Evolutionary conservation across 2,797 vertebrate genomes (phyloP).

Genomic region (Anomalospiza imberbis): DNA sequence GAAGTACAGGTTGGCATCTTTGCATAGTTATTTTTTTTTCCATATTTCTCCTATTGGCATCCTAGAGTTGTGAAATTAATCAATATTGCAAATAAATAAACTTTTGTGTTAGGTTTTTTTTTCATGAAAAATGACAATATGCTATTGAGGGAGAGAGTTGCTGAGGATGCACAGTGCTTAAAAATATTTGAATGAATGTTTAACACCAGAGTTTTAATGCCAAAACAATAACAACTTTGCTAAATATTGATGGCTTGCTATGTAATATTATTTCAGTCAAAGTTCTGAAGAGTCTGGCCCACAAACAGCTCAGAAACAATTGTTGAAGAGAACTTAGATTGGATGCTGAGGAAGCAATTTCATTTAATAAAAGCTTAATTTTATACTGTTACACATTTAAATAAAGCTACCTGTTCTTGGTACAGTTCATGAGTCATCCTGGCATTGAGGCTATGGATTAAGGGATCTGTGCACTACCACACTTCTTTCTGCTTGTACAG

Average conservation of each 20-base stretch:
- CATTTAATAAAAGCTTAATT: neutral
- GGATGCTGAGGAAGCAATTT: neutral
- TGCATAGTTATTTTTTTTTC: accelerated
- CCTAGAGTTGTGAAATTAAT: neutral
- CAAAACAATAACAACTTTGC: neutral
- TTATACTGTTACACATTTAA: neutral
- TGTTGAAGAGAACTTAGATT: neutral
- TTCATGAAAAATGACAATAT: neutral
- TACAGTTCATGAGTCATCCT: neutral
- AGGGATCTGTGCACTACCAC: neutral
- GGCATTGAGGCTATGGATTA: neutral
- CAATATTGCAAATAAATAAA: neutral
- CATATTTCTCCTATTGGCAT: neutral
- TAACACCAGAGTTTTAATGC: neutral
- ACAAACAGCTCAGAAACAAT: neutral
- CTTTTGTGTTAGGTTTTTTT: accelerated
- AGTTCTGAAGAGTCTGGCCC: neutral
- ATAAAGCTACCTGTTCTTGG: neutral
- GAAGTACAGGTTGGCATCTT: neutral
- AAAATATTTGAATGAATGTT: neutral
- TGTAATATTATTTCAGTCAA: neutral
- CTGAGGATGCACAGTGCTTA: neutral
- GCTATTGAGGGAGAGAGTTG: neutral
- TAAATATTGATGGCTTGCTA: neutral
- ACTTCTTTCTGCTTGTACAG: neutral